Evolutionary conservation across 2,797 vertebrate species (phyloP), one percentile per base, ranked within the genome.

Genomic region (Acipenser ruthenus): DNA sequence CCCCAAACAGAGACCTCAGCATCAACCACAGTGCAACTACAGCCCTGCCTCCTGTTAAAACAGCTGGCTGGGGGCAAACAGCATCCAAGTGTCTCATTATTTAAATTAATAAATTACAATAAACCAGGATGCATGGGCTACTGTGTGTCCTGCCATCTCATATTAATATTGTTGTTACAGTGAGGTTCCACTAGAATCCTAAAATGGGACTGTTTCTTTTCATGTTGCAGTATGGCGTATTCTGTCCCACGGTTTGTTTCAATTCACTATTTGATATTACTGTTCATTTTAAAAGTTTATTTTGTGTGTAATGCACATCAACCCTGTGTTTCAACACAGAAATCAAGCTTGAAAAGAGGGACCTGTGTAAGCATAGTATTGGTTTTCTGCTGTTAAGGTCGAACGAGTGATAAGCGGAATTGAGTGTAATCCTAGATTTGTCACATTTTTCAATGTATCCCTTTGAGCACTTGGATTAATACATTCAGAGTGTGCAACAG

Each of bases 361-460:
- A 55, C 67, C 63, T 59, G 50, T 62, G 67, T 74, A 69, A 77
- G 67, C 67, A 72, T 55, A 73, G 50, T 58, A 56, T 64, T 69
- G 74, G 73, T 72, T 81, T 77, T 73, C 18, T 56, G 62, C 48
- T 70, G 65, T 11, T 70, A 15, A 67, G 37, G 71, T 73, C 65
- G 68, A 69, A 70, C 50, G 63, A 73, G 75, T 71, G 63, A 75
- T 65, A 59, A 72, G 67, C 67, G 66, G 69, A 68, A 67, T 64
- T 64, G 60, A 78, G 76, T 63, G 61, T 83, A 82, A 86, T 80
- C 74, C 74, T 49, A 0, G 59, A 58, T 76, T 82, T 76, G 80
- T 77, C 68, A 68, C 68, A 71, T 80, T 79, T 79, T 23, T 4
- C 69, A 77, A 52, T 71, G 72, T 59, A 72, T 65, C 73, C 73